A percentile compares a stretch with the other conserved stretches of the same genome.
phyloP scores from a whole-genome alignment of 92 coral and sea anemone species.

The Paramuricea clavata region DNA sequence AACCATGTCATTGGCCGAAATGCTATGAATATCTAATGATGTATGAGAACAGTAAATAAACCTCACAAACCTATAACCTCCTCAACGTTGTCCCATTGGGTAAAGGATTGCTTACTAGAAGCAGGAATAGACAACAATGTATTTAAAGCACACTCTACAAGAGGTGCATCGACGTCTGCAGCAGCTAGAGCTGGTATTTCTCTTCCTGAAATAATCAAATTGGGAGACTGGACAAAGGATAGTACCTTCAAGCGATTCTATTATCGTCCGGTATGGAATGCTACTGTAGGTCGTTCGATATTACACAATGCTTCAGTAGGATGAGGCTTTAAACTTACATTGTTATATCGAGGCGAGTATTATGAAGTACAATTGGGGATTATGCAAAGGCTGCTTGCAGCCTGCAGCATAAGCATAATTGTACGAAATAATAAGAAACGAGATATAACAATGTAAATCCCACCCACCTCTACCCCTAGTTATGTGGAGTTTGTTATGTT shows the following conservation, averaged over 20 bases:
- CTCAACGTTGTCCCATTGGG: conserved; percentile 53
- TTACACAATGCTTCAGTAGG: not conserved
- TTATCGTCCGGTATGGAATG: conserved; percentile 43
- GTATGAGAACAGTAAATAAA: conserved; percentile 33
- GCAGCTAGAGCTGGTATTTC: conserved; percentile 60
- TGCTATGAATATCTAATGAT: no score
- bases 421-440: conserved; percentile 23
- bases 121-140: conserved; percentile 42
- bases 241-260: conserved; percentile 47
- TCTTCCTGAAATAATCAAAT: conserved; percentile 40
- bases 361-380: conserved; percentile 34
- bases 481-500: no score
- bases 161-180: conserved; percentile 53
- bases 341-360: conserved; percentile 28
- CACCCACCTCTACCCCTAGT: not conserved
- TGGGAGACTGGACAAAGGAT: conserved; percentile 50
- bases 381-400: no score
- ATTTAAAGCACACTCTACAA: conserved; percentile 51
- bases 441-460: conserved; percentile 18
- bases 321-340: conserved; percentile 33
- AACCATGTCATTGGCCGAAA: no score
- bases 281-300: conserved; percentile 44
- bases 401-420: conserved; percentile 18
- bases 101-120: conserved; percentile 40
- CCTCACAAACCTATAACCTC: conserved; percentile 51